phyloP scores from a whole-genome alignment of 2,888 invertebrate species.

The Cantharis rustica region DNA sequence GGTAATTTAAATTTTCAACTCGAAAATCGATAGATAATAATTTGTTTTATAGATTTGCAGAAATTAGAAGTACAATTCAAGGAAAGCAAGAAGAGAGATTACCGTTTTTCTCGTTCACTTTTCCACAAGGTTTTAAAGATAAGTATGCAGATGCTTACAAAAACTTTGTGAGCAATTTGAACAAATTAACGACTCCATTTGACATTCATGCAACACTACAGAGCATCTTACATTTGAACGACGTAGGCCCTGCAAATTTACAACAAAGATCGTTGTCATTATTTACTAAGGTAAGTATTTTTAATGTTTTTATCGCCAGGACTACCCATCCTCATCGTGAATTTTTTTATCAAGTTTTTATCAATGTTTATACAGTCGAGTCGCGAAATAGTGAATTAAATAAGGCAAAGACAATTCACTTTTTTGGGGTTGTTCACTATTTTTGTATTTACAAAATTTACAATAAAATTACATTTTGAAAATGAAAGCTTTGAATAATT shows the following conservation, averaged over 20 bases:
- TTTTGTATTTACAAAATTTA: too few relatives aligned
- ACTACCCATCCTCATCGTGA: not conserved
- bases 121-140: conserved; percentile 72
- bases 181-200: conserved; percentile 82
- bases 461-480: too few relatives aligned
- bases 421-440: too few relatives aligned
- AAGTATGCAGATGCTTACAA: conserved; percentile 64
- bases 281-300: conserved; percentile 62
- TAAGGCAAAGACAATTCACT: too few relatives aligned
- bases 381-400: too few relatives aligned
- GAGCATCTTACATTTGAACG: conserved; percentile 65
- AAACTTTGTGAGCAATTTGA: conserved; percentile 68
- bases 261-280: conserved; percentile 64
- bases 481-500: too few relatives aligned
- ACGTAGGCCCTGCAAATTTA: conserved; percentile 59
- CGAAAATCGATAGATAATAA: not conserved
- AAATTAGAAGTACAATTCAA: conserved; percentile 82
- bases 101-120: conserved; percentile 81
- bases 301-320: not conserved
- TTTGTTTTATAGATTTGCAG: conserved; percentile 69
- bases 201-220: conserved; percentile 84
- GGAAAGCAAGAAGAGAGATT: conserved; percentile 91
- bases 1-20: not conserved
- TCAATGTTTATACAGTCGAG: not conserved
- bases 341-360: not conserved